Base-by-base conservation (phyloP, 2,888 invertebrate species). In the Pseudanteris insignis region DNA sequence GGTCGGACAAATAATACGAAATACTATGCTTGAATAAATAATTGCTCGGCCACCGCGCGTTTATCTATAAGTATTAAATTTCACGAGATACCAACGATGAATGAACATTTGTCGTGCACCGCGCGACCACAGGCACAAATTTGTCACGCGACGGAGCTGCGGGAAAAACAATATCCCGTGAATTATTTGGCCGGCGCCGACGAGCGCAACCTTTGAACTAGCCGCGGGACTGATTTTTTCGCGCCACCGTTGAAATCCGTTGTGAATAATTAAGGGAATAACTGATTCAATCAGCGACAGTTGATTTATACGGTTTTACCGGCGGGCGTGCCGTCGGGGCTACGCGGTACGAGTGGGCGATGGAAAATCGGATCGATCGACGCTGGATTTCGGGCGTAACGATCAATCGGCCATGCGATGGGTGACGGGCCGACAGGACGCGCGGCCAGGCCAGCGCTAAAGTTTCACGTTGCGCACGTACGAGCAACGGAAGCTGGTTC, bases 21-120 rank as follows among this genome's bases (percentile, higher is more conserved):
- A 48, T 26, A 47, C 29, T 28, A 21, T 13, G 37, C 36, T 51
- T 33, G 18, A 47, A 53, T 48, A 54, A 54, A 60, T 33, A 54
- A 48, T 60, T 48, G 12, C n/a, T 10, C 15, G 43, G 53, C 33
- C 6, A 29, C 25, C 26, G 5, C 8, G n/a, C 18, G 14, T 53
- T 43, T 34, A 26, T 36, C 36, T 26, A 14, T 34, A 41, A 36
- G 30, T 43, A 34, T 47, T 40, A n/a, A 40, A 34, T 58, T 41
- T 36, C 48, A 38, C 24, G 12, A n/a, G 9, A 32, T 12, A n/a
- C 13, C 10, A 12, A 5, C 36, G 24, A 34, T 36, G 32, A 37
- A 48, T 48, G 38, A 43, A 43, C 48, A 48, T 58, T 50, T 41
- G 18, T 12, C 1, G 33, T 36, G 6, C 5, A 7, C 1, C 25